These are phyloP conservation scores for Drosophila macrothrix DNA, from an alignment of 2,888 invertebrate species.

Conservation along the genomic window DNA sequence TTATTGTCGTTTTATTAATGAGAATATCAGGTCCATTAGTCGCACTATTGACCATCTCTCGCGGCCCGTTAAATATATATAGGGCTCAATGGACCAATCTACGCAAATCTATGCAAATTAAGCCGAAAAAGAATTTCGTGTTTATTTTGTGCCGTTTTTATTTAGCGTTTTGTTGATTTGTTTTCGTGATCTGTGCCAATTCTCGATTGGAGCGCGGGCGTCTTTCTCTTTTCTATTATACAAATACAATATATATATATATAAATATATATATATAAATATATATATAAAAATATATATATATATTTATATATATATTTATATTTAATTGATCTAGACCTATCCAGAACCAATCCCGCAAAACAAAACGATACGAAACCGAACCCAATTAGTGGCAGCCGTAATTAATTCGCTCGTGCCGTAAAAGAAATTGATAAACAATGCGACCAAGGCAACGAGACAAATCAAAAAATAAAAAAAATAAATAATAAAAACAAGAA, in stretches of 20 bases:
- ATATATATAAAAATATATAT: too few species aligned
- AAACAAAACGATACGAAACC: conserved; percentile 23
- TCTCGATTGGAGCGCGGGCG: conserved; percentile 36
- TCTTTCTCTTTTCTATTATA: conserved; percentile 45
- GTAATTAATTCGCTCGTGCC: conserved; percentile 47
- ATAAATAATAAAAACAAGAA: background rate
- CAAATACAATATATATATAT: background rate
- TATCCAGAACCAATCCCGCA: conserved; percentile 46
- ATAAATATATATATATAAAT: too few species aligned
- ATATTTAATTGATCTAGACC: conserved; percentile 23
- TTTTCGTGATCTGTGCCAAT: conserved; percentile 41
- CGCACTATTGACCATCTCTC: conserved; percentile 10
- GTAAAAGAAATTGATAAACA: conserved; percentile 46
- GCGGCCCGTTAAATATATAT: conserved; percentile 14
- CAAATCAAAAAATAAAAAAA: background rate
- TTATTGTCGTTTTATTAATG: conserved; percentile 52
- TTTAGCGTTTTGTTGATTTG: conserved; percentile 23
- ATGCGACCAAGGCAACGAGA: conserved; percentile 28
- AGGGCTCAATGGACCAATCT: conserved; percentile 18
- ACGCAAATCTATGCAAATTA: conserved; percentile 22
- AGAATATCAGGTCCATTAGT: conserved; percentile 49
- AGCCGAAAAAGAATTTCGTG: conserved; percentile 14
- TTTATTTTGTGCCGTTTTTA: conserved; percentile 23
- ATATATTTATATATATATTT: background rate
- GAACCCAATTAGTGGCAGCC: conserved; percentile 54